Evolutionary conservation across 2,113 vertebrate genomes (phyloP).

Genomic region (Hemichromis elongatus): DNA sequence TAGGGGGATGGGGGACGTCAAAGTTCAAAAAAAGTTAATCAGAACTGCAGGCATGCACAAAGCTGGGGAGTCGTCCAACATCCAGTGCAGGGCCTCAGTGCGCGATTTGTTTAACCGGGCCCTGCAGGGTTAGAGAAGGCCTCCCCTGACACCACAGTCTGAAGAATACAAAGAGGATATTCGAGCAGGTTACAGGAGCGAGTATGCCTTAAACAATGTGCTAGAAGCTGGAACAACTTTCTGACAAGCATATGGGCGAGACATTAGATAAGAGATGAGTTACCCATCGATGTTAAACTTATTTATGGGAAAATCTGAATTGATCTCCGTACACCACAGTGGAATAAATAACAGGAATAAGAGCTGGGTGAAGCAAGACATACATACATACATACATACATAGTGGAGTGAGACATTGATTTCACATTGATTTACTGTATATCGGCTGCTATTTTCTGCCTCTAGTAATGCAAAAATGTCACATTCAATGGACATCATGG

Average conservation of each 20-base stretch:
- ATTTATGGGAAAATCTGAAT: background rate
- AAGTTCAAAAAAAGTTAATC: background rate
- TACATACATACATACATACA: too few relatives aligned
- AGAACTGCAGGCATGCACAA: background rate
- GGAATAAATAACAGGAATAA: background rate
- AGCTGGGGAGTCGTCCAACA: background rate
- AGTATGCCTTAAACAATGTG: background rate
- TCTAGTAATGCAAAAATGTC: rapidly evolving
- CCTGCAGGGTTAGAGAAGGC: background rate
- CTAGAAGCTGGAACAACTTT: background rate
- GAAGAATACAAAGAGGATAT: background rate
- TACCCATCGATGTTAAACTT: background rate
- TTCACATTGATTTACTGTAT: background rate
- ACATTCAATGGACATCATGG: background rate
- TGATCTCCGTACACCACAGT: background rate
- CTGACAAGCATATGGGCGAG: rapidly evolving
- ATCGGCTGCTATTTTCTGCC: background rate
- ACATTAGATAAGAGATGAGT: background rate
- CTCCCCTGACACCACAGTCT: background rate
- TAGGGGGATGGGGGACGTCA: background rate
- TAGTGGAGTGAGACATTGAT: too few relatives aligned
- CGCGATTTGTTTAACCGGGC: background rate
- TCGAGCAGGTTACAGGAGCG: background rate
- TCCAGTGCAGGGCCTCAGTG: background rate
- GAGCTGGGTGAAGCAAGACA: background rate